Conservation (phyloP, 2,113 vertebrate species). For the Oxyruncus cristatus region DNA sequence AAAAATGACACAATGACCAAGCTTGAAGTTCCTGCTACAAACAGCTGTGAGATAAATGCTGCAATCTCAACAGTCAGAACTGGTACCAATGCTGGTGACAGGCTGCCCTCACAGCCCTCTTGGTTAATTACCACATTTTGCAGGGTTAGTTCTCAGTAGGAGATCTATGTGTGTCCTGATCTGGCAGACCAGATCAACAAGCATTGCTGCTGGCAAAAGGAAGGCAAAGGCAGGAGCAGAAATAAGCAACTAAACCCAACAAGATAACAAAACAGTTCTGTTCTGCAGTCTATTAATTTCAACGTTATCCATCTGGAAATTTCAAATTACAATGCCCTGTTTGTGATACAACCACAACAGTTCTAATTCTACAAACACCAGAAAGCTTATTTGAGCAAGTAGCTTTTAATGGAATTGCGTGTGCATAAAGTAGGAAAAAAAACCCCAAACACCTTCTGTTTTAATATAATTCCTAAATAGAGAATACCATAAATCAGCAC, state of each 20-base stretch:
- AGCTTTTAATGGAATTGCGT: neutral
- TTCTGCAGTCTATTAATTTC: neutral
- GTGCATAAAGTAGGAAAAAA: neutral
- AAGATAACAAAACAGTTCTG: neutral
- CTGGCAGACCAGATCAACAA: neutral
- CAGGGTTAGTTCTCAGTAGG: neutral
- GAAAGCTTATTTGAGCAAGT: neutral
- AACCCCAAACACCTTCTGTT: rapidly evolving
- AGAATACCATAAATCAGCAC: neutral
- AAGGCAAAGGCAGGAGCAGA: neutral
- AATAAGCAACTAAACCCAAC: neutral
- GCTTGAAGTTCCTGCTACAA: neutral
- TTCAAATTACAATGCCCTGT: neutral
- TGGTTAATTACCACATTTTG: neutral
- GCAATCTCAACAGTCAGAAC: neutral
- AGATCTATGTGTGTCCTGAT: neutral
- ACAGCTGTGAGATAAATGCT: neutral
- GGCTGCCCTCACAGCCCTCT: neutral
- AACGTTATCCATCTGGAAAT: neutral
- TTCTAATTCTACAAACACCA: neutral
- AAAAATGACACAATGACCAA: neutral
- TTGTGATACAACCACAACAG: neutral
- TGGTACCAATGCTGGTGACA: neutral
- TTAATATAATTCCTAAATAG: neutral
- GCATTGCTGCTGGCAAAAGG: neutral